Evolutionary conservation across 2,113 vertebrate species (phyloP).

Genomic region (Antechinus stuartii): DNA sequence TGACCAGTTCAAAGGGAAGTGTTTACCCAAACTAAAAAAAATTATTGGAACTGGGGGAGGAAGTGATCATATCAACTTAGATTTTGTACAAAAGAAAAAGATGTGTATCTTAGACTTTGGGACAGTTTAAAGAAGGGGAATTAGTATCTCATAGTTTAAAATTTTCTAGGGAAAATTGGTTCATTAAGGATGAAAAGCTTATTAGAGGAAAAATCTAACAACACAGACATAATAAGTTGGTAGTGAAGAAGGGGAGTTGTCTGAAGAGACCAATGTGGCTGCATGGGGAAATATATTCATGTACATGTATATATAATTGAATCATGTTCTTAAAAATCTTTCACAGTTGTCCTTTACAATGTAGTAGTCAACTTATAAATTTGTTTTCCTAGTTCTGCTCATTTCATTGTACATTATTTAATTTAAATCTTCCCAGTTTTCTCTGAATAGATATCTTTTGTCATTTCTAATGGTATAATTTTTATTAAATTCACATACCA

Average conservation of each 20-base stretch:
- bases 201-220: background rate
- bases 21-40: background rate
- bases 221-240: background rate
- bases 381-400: too few species aligned
- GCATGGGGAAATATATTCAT: background rate
- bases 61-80: background rate
- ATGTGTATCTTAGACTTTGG: background rate
- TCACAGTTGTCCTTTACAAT: too few species aligned
- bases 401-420: too few species aligned
- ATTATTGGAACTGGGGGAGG: background rate
- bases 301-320: too few species aligned
- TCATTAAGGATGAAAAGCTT: background rate
- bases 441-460: too few species aligned
- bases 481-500: too few species aligned
- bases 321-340: too few species aligned
- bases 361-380: too few species aligned
- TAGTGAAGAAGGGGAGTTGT: background rate
- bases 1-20: background rate
- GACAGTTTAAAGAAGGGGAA: background rate
- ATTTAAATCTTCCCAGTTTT: too few species aligned
- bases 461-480: too few species aligned
- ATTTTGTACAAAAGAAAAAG: background rate
- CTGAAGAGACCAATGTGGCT: background rate
- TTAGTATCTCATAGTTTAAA: background rate
- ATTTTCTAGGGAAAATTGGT: background rate